Evolutionary conservation across 2,888 invertebrate species (phyloP).

Genomic region (Trichogramma evanescens): DNA sequence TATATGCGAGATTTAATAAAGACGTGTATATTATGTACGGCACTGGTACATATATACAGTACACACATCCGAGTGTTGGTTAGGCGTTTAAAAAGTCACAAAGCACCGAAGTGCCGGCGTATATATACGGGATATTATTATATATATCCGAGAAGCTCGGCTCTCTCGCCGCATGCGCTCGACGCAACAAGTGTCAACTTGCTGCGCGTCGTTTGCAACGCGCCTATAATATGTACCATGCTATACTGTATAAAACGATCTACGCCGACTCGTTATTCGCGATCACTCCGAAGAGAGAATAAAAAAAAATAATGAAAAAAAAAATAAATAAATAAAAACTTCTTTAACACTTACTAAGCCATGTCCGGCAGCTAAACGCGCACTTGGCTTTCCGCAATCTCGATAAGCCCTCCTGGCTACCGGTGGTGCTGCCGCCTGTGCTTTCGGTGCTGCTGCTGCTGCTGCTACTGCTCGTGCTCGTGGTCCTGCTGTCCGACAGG

Average conservation of each 20-base stretch:
- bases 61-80: too few relatives aligned
- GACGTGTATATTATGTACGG: too few relatives aligned
- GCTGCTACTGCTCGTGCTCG: not conserved
- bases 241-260: constrained; percentile 20
- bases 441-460: not conserved
- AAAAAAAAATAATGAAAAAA: not conserved
- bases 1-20: too few relatives aligned
- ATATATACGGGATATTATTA: too few relatives aligned
- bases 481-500: too few relatives aligned
- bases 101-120: too few relatives aligned
- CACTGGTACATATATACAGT: too few relatives aligned
- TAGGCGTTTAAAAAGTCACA: too few relatives aligned
- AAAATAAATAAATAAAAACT: constrained; percentile 10
- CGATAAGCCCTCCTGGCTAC: not conserved
- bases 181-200: constrained; percentile 14
- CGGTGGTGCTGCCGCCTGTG: not conserved
- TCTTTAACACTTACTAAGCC: constrained; percentile 40
- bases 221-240: constrained; percentile 21
- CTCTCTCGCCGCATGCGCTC: not conserved
- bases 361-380: constrained; percentile 33
- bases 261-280: not conserved
- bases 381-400: constrained; percentile 12
- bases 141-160: not conserved
- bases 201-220: constrained; percentile 5
- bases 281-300: not conserved